Evolutionary conservation across 2,797 vertebrate species (phyloP), one percentile per base, ranked within the genome.

Genomic region (Leptodactylus fallax): DNA sequence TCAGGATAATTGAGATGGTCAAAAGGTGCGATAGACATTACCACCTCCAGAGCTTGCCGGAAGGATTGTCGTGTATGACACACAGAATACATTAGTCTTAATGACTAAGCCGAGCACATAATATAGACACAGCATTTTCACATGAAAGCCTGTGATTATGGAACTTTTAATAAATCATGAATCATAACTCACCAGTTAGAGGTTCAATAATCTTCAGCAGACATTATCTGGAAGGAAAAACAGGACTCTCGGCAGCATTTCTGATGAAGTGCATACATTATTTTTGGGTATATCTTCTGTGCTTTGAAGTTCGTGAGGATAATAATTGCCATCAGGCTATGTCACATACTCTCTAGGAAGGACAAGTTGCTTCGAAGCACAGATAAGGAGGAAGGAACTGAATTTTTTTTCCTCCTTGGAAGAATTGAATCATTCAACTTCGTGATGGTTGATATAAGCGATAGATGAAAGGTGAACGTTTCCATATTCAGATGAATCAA

Each of bases 121-220:
- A 77, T 53, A 25, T 53, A 77, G 47, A 77, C 74, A 16, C 74
- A 77, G 74, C 74, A 16, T 77, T 53, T 77, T 77, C 74, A 77
- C 74, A 53, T 77, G 74, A 53, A 77, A 77, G 74, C 74, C 74
- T 77, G 74, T 77, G 74, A 77, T 77, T 77, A 77, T 77, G 49
- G 74, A 23, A 77, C 74, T 77, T 77, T 77, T 77, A 77, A 77
- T 77, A 77, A 77, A 77, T 77, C 74, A 77, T 77, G 74, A 77
- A 77, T 77, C 74, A 77, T 77, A 77, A 77, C 47, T 53, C 74
- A 77, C 74, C 74, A 53, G 74, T 53, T 77, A 77, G 47, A 53
- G 74, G 21, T 23, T 77, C 47, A 23, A 19, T 76, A 76, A 51
- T 76, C 72, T 76, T 76, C 72, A 1, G 36, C 69, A 74, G 71